These are phyloP conservation scores for Ectemnius cavifrons DNA, from an alignment of 2,888 invertebrate species.

Conservation along the genomic window DNA sequence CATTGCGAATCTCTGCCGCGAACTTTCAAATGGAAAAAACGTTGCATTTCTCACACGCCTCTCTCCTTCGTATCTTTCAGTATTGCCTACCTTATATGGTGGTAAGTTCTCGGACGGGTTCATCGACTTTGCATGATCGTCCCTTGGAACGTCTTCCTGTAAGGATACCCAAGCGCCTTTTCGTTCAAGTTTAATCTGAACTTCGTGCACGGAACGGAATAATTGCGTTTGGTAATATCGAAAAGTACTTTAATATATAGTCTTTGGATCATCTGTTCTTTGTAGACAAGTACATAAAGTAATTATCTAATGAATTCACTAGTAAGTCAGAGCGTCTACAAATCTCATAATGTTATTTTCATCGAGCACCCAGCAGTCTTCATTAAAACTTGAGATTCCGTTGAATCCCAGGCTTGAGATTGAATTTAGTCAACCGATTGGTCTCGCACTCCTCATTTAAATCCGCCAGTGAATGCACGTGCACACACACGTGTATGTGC, in stretches of 20 bases:
- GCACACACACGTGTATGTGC: neutral
- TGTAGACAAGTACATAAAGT: no score
- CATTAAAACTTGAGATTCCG: neutral
- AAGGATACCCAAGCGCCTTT: no score
- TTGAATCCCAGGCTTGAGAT: neutral
- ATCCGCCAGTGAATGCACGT: conserved; percentile 1
- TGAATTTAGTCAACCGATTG: neutral
- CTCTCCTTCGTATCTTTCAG: neutral
- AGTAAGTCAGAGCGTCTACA: no score
- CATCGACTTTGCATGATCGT: no score
- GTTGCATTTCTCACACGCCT: neutral
- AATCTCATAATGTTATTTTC: neutral
- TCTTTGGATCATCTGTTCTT: no score
- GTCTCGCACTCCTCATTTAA: neutral
- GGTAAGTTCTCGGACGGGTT: no score
- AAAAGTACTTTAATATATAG: no score
- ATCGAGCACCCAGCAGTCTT: neutral
- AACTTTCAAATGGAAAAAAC: conserved; percentile 19
- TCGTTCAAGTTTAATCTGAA: no score
- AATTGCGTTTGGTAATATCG: no score
- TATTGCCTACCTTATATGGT: neutral
- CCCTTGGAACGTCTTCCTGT: no score
- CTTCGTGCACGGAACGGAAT: no score
- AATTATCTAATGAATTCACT: no score
- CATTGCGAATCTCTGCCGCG: conserved; percentile 15